Evolutionary conservation across 2,888 invertebrate genomes (phyloP), one percentile per base, ranked within the genome.

Genomic region (Parochlus steinenii): DNA sequence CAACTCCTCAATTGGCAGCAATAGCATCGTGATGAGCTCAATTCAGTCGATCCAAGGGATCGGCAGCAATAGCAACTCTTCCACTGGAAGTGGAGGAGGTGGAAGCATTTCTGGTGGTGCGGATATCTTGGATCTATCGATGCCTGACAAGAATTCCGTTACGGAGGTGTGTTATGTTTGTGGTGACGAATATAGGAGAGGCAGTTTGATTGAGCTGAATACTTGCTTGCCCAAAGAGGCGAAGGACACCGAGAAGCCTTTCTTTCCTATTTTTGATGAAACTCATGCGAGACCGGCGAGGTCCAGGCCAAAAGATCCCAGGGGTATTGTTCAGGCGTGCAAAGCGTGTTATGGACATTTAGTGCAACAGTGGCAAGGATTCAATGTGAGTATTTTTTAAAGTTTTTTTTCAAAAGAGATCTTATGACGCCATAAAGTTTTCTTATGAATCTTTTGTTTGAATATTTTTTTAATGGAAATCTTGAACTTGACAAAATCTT

Each of bases 121-220:
- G 24, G 83, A 83, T 54, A 85, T 85, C 48, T 64, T 86, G 40
- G 86, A 87, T 63, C 65, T 87, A 40, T 85, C 85, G 41, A 86
- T 87, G 86, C 86, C 86, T 8, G 86, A 86, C 60, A 86, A 86
- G 64, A 86, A 86, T 63, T 80, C 85, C 10, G 73, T 79, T 46
- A 85, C 83, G 15, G 85, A 86, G 61, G 85, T 86, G 34, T 85
- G 83, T 58, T 87, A 86, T 59, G 80, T 86, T 11, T 87, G 87
- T 59, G 87, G 87, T 14, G 85, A 85, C 54, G 85, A 86, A 58
- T 81, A 78, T 57, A 72, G 76, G 45, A 71, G 82, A 38, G 85
- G 85, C 43, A 80, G 83, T 43, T 67, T 86, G 18, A 72, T 72
- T 50, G 78, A 79, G 51, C 58, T 71, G 39, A 68, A 67, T 51